phyloP scores from a whole-genome alignment of 2,888 invertebrate species.

The Diloba caeruleocephala region DNA sequence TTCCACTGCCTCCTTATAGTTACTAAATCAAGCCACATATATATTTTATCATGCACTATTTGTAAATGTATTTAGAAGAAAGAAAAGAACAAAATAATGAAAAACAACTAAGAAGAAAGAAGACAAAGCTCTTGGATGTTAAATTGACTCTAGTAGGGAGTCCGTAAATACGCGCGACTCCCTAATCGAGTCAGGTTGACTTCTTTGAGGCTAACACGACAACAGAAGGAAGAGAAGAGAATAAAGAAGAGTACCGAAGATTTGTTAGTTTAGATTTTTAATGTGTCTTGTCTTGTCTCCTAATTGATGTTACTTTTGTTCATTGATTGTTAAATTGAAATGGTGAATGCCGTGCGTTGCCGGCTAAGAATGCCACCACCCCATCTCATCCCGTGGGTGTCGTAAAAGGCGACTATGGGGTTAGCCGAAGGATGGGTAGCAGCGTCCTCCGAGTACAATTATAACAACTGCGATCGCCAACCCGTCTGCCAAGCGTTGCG shows the following conservation, averaged over 20 bases:
- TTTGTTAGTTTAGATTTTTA: neutral
- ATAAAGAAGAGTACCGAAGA: constrained; percentile 16
- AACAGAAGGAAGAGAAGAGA: constrained; percentile 39
- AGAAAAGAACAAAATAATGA: constrained; percentile 47
- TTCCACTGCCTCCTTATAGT: no score
- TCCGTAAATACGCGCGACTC: constrained; percentile 97
- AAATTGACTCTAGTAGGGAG: constrained; percentile 99
- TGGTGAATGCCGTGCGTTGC: no score
- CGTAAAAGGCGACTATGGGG: no score
- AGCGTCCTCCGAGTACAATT: no score
- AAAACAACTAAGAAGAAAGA: constrained; percentile 50
- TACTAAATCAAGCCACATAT: no score
- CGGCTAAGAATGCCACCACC: no score
- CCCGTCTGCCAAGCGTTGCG: no score
- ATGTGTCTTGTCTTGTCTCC: constrained; percentile 4
- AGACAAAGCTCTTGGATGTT: constrained; percentile 93
- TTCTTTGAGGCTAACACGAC: constrained; percentile 93
- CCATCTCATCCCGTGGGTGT: no score
- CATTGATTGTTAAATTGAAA: no score
- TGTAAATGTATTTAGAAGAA: constrained; percentile 12
- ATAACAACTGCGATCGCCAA: no score
- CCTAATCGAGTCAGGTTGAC: constrained; percentile 99
- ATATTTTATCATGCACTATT: neutral
- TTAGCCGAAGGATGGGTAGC: no score
- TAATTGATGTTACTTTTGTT: no score